Base-by-base conservation (phyloP, 2,888 invertebrate genomes). In the Morpho helenor region DNA sequence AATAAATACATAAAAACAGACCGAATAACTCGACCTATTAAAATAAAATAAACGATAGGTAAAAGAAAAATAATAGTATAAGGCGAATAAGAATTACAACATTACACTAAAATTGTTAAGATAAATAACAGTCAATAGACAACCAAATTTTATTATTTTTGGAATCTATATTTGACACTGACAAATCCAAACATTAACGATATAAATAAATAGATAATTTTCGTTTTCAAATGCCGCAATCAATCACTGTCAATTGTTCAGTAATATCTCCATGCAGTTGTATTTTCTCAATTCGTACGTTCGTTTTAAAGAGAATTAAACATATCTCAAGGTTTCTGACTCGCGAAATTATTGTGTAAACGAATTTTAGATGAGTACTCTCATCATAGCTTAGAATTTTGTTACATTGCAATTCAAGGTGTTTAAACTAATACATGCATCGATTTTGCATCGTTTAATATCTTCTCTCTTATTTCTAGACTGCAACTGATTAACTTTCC, bases 331-430 rank as follows among this genome's bases (percentile, higher is more conserved):
- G 83, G 81, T 71, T 46, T 16, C 46, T 7, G 62, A 77, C 67
- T 74, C 73, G 79, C 76, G 69, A 81, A 84, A 84, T 80, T 81
- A 74, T 82, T 84, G 83, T 84, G 84, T 78, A 82, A 84, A 86
- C 82, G 75, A 62, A 61, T 69, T 54, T 49, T 57, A 52, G 47
- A 56, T 67, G 65, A 63, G 61, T 76, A 60, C 76, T 75, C 71
- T 68, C 72, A 69, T 74, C 68, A 69, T 67, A 67, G 66, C 69
- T 70, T 67, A 66, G 70, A 68, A 69, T 39, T 59, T 48, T 41
- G 31, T n/a, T 40, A 49, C 44, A 54, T 50, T 50, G 44, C 50
- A 39, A 48, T 56, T 56, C 53, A 56, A 61, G 56, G 47, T 53
- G 39, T 52, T 40, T 9, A 1, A 46, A 52, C 31, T 7, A 22